Base-by-base conservation (phyloP, 2,888 invertebrate genomes). In the Plagodis dolabraria region DNA sequence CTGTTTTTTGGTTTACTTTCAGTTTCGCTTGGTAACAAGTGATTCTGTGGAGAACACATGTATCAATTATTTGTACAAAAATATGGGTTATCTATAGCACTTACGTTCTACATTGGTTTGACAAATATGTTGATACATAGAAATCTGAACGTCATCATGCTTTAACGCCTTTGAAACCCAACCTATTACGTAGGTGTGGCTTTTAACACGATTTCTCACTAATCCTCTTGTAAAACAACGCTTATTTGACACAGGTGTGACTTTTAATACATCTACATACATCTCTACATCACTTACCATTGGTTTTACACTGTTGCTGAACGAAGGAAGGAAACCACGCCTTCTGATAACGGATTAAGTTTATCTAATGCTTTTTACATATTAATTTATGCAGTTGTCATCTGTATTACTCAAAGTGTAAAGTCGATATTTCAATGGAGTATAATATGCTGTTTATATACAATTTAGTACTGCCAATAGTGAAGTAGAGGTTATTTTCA, bases 181-280 rank as follows among this genome's bases (percentile, higher is more conserved):
- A 63, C 53, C 59, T 9, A 10, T 7, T 40, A 47, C 43, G 60
- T 50, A 70, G 70, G 68, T 68, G 70, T 70, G 70, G 70, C 68
- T 56, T 11, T 67, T 70, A 66, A 68, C 65, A 67, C 65, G 68
- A 64, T 67, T 67, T 51, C 52, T 44, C 48, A 46, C 43, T 70
- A 68, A 70, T 65, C 68, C 67, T 12, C 33, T 12, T 61, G 63
- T 66, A 57, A 47, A 58, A 60, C 66, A 54, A n/a, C 47, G 48
- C 65, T 68, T 57, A 64, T 67, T 67, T 60, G 60, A 61, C 54
- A 63, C 36, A 62, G 55, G 63, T 64, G 65, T 60, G 61, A 66
- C 57, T 54, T 56, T 47, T 53, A 47, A 47, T 52, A 50, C 45
- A 63, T 57, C 47, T 11, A 59, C 56, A 55, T 40, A 57, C 60